These are phyloP conservation scores for Hepsetus odoe DNA, from an alignment of 2,113 vertebrate species.

Conservation along the genomic window DNA sequence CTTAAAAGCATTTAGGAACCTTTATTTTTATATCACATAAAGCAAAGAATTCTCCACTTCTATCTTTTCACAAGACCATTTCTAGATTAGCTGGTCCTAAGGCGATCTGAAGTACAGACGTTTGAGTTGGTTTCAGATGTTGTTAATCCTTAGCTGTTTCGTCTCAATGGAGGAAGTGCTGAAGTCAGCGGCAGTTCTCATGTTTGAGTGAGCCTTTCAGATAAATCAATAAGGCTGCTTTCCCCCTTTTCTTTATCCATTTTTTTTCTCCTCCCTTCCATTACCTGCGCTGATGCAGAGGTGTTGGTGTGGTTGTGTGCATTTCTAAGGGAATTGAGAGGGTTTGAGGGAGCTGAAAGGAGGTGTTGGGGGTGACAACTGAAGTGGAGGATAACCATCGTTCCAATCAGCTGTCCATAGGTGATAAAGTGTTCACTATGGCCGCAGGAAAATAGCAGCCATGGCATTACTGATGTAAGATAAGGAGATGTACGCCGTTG, in stretches of 20 bases:
- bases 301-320: slow-evolving; percentile 27
- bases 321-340: neutral
- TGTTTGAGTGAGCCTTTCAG: slow-evolving; percentile 57
- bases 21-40: neutral
- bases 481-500: slow-evolving; percentile 46
- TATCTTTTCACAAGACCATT: slow-evolving; percentile 36
- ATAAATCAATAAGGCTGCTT: slow-evolving; percentile 62
- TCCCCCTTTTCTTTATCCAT: slow-evolving; percentile 47
- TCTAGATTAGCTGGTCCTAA: slow-evolving; percentile 54
- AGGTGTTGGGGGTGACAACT: slow-evolving; percentile 37
- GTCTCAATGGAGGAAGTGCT: slow-evolving; percentile 56
- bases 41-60: slow-evolving; percentile 11
- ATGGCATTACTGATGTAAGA: slow-evolving; percentile 36
- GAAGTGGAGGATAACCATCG: slow-evolving; percentile 58
- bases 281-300: slow-evolving; percentile 47
- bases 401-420: slow-evolving; percentile 53
- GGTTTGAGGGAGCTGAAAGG: neutral
- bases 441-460: slow-evolving; percentile 23
- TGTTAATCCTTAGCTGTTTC: slow-evolving; percentile 57
- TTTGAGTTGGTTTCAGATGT: slow-evolving; percentile 58
- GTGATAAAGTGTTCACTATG: slow-evolving; percentile 54
- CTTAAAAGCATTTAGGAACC: neutral
- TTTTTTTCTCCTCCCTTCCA: slow-evolving; percentile 44
- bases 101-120: slow-evolving; percentile 44
- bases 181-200: slow-evolving; percentile 58